Base-by-base conservation (phyloP, 2,113 vertebrate species). In the Epinephelus lanceolatus region DNA sequence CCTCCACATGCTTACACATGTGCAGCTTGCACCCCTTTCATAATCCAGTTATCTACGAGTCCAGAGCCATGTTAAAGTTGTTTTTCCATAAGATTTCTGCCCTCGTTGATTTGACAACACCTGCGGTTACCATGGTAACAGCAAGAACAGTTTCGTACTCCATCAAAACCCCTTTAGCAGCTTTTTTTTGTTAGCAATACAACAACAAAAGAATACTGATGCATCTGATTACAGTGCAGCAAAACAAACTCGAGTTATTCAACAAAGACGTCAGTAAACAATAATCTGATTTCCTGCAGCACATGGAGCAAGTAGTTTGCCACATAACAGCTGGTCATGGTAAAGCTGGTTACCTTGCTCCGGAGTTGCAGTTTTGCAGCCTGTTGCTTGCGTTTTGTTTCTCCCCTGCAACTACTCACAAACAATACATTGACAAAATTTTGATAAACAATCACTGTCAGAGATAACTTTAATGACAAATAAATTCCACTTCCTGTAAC, bases 1-100 rank as follows among this genome's bases (percentile, higher is more conserved):
- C 56, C 42, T 77, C 68, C 65, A 59, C 60, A 30, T 53, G 23
- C 70, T 60, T 70, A 57, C 85, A 92, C 81, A 90, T 88, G 88
- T 90, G 85, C 80, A 78, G 71, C 83, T 78, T 80, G 57, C 42
- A 87, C 79, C 61, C 33, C 12, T 78, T 84, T 70, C 11, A 45
- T 37, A 51, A 56, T 37, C 15, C 21, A 17, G 12, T 67, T 72
- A 40, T 42, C n/a, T 6, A 3, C 0, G 3, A 51, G 15, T 72
- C 15, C 55, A 49, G 27, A 62, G 17, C 53, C 15, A 14, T 67
- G 13, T 62, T 25, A 21, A 57, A 70, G 62, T 68, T 79, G 66
- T 49, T 62, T 30, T n/a, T 57, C 42, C 8, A 13, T n/a, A 13
- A 55, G 52, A 49, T 40, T 55, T 68, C 18, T n/a, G 40, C 17